Base-by-base conservation (phyloP, 2,888 invertebrate species). In the Dolichopus griseipennis region DNA sequence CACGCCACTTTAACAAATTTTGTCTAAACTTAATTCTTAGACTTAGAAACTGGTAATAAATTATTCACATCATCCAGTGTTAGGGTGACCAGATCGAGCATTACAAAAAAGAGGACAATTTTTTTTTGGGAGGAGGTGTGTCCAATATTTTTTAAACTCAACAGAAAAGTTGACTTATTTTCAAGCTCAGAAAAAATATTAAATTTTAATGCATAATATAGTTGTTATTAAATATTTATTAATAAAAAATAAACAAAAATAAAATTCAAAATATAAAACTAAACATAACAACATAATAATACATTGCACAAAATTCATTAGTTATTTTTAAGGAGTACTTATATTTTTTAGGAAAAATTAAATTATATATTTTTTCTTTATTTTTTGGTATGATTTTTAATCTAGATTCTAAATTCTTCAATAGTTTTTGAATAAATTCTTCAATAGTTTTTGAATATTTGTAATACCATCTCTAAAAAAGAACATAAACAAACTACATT, bases 161-260 rank as follows among this genome's bases (percentile, higher is more conserved):
- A 61, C 61, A 61, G 61, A 61, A 61, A 61, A 61, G 61, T 15
- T 61, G 2, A 61, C 61, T 61, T 61, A 21, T 61, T 20, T 61
- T 61, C 61, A 61, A 21, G 21, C 21, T 61, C 21, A 61, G 61
- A 61, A 61, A 61, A 61, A 61, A 61, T 61, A 61, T 61, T 61
- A 61, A 9, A 61, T 61, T 61, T 61, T 61, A 15, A 61, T 61
- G 15, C 61, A 61, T 61, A 61, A 61, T 21, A 61, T 61, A 61
- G 61, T 61, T 61, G 61, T 61, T 61, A 61, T 61, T 61, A 61
- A 61, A 61, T 61, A 61, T 61, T 61, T 61, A 61, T 61, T 61
- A 21, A 61, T 61, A 61, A n/a, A n/a, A n/a, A n/a, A n/a, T n/a
- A n/a, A n/a, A n/a, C n/a, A n/a, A n/a, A n/a, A n/a, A n/a, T n/a